phyloP scores from a whole-genome alignment of 1,140 invertebrate species.

The Protaetia brevitarsis region DNA sequence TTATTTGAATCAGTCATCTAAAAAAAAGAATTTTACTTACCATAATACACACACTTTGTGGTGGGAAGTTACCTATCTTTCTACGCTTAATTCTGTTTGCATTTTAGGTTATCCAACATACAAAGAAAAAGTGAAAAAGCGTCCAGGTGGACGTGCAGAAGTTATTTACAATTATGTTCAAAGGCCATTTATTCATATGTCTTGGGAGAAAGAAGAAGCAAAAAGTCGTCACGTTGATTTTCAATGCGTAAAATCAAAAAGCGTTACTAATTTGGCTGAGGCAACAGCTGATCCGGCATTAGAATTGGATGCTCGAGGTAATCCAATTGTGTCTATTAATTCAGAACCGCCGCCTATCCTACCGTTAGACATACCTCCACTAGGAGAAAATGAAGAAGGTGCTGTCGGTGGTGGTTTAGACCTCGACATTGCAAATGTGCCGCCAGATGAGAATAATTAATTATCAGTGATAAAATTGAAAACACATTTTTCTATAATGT shows the following conservation, averaged over 20 bases:
- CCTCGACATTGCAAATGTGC: constrained; percentile 31
- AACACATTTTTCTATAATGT: constrained; percentile 16
- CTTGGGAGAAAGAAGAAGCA: constrained; percentile 99
- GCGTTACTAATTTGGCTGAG: constrained; percentile 88
- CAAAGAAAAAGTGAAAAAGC: constrained; percentile 93
- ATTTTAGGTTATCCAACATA: constrained; percentile 88
- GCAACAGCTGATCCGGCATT: constrained; percentile 83
- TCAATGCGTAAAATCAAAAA: constrained; percentile 93
- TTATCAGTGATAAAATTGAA: not conserved
- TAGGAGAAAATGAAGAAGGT: constrained; percentile 47
- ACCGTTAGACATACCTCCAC: constrained; percentile 25
- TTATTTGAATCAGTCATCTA: too few relatives aligned
- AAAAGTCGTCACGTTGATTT: constrained; percentile 99
- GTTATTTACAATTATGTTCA: constrained; percentile 99
- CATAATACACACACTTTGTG: too few relatives aligned
- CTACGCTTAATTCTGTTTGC: not conserved
- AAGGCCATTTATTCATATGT: constrained; percentile 99
- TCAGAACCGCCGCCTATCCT: constrained; percentile 34
- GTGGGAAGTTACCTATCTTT: not conserved
- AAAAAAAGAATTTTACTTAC: too few relatives aligned
- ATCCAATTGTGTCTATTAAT: constrained; percentile 41
- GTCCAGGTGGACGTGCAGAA: constrained; percentile 87
- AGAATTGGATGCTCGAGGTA: constrained; percentile 62
- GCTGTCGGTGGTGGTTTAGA: constrained; percentile 48
- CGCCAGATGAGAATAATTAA: constrained; percentile 33